A percentile compares a stretch with the other conserved stretches of the same genome.
phyloP scores from a whole-genome alignment of 2,888 invertebrate genomes.

The Resseliella maxima region DNA sequence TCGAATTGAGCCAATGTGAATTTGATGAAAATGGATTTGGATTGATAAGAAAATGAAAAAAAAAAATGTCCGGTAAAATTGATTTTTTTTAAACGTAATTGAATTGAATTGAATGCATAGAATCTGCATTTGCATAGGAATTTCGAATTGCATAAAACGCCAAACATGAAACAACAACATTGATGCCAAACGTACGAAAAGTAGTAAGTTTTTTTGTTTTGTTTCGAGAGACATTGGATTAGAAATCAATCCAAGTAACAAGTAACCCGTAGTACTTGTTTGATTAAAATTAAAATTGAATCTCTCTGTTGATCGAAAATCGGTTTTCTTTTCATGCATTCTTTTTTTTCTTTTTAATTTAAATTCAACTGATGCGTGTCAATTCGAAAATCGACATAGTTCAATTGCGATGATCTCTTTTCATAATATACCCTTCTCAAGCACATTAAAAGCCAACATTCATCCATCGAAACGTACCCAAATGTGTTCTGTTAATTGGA shows the following conservation, averaged over 20 bases:
- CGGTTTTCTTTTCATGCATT: not conserved
- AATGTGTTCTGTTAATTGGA: not conserved
- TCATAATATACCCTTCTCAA: not conserved
- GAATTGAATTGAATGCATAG: too few species aligned
- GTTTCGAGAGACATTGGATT: too few species aligned
- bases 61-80: too few species aligned
- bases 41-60: not conserved
- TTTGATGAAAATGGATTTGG: too few species aligned
- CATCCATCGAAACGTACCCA: too few species aligned
- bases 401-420: not conserved
- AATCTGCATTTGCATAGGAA: not conserved
- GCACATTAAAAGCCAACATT: not conserved
- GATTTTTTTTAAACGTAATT: not conserved
- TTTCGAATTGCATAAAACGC: constrained; percentile 20
- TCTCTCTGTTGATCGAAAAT: not conserved
- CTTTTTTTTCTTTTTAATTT: not conserved
- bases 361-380: not conserved
- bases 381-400: not conserved
- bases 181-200: constrained; percentile 6
- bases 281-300: not conserved
- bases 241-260: too few species aligned
- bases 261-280: not conserved
- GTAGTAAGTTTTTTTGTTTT: not conserved
- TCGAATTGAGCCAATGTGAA: too few species aligned
- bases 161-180: not conserved